These are phyloP conservation scores for Chelon auratus DNA, from an alignment of 2,797 vertebrate species.

Conservation along the genomic window DNA sequence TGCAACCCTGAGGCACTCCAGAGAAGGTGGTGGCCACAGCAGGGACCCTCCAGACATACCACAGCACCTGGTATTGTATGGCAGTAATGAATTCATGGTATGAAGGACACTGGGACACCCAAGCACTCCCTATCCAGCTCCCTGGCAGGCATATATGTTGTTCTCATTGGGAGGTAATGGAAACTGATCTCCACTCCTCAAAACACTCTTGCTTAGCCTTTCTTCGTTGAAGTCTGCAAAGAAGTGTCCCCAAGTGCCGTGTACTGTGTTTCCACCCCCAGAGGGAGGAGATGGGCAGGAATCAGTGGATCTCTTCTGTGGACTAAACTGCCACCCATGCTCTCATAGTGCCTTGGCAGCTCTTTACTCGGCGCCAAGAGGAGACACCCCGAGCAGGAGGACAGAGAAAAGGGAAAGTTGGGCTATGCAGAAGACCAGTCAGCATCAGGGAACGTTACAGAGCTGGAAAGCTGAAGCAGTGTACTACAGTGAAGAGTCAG, in stretches of 20 bases:
- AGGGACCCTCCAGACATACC: slow-evolving; percentile 84
- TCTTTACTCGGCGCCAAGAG: slow-evolving; percentile 51
- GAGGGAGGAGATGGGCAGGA: slow-evolving; percentile 27
- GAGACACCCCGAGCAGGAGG: slow-evolving; percentile 55
- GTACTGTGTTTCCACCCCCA: slow-evolving; percentile 59
- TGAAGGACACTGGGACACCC: slow-evolving; percentile 81
- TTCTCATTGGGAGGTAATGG: slow-evolving; percentile 40
- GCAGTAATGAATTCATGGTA: slow-evolving; percentile 98
- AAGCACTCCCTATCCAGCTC: slow-evolving; percentile 53
- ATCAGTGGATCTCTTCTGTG: slow-evolving; percentile 45
- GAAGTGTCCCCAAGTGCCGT: slow-evolving; percentile 77
- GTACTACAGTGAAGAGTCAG: slow-evolving; percentile 40
- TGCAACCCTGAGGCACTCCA: slow-evolving; percentile 86
- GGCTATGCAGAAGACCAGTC: slow-evolving; percentile 47
- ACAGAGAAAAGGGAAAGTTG: slow-evolving; percentile 80
- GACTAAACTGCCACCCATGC: slow-evolving; percentile 54
- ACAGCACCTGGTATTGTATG: slow-evolving; percentile 89
- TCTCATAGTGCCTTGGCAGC: slow-evolving; percentile 75
- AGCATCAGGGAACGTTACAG: slow-evolving; percentile 61
- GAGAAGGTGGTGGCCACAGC: slow-evolving; percentile 79
- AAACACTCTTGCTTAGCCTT: slow-evolving; percentile 67
- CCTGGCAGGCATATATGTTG: slow-evolving; percentile 36
- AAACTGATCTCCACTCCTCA: slow-evolving; percentile 47
- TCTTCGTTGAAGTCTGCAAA: slow-evolving; percentile 64
- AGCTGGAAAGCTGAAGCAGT: slow-evolving; percentile 60